These are phyloP conservation scores for Muscicapa comitata DNA, from an alignment of 2,797 vertebrate species.

Conservation along the genomic window DNA sequence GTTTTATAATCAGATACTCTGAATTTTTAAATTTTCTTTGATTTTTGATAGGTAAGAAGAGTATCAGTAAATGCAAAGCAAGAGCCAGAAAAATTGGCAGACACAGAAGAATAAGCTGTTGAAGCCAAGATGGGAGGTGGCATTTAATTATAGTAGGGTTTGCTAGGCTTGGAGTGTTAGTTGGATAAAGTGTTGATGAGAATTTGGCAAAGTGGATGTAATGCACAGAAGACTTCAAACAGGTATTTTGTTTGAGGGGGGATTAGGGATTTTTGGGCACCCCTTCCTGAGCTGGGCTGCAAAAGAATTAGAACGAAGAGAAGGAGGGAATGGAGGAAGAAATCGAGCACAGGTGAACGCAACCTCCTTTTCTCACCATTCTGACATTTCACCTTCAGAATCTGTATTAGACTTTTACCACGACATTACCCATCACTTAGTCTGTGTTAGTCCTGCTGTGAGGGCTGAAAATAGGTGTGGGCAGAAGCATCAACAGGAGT, in stretches of 20 bases:
- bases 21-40: not conserved
- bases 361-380: not conserved
- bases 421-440: not conserved
- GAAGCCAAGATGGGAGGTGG: not conserved
- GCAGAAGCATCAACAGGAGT: not conserved
- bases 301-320: not conserved
- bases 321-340: not conserved
- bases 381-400: not conserved
- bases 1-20: not conserved
- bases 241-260: not conserved
- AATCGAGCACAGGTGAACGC: not conserved
- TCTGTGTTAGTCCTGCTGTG: not conserved
- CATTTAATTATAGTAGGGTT: constrained; percentile 32
- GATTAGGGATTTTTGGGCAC: not conserved
- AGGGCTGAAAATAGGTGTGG: not conserved
- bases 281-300: not conserved
- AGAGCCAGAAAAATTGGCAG: not conserved
- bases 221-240: not conserved
- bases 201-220: not conserved
- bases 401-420: not conserved
- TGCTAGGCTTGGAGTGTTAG: constrained; percentile 1
- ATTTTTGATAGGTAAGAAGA: not conserved
- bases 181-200: constrained; percentile 30
- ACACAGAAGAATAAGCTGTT: not conserved
- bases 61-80: not conserved